phyloP scores from a whole-genome alignment of 2,888 invertebrate genomes.

The Listrodromus nycthemerus region DNA sequence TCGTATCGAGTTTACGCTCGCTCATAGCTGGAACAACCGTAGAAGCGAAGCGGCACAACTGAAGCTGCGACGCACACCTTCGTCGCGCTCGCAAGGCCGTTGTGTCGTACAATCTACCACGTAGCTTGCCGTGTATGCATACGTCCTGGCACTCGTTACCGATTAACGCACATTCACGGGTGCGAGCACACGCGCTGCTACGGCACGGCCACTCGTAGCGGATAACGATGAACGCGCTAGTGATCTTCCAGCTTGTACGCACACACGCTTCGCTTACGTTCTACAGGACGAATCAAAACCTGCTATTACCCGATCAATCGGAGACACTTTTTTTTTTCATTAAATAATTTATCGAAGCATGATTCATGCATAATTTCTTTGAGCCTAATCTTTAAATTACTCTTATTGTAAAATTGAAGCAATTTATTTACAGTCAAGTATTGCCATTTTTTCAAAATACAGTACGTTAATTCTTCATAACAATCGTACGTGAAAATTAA shows the following conservation, averaged over 20 bases:
- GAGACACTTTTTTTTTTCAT: not conserved
- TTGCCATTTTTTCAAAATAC: too few species aligned
- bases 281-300: conserved; percentile 43
- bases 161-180: conserved; percentile 59
- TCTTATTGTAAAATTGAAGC: too few species aligned
- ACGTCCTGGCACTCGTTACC: conserved; percentile 59
- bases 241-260: conserved; percentile 38
- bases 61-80: conserved; percentile 46
- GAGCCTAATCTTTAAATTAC: not conserved
- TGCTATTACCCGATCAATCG: not conserved
- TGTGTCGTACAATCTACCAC: conserved; percentile 39
- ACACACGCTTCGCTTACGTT: conserved; percentile 25
- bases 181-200: conserved; percentile 23
- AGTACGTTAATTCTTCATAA: too few species aligned
- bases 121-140: conserved; percentile 28
- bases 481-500: too few species aligned
- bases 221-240: conserved; percentile 63
- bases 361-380: not conserved
- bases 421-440: too few species aligned
- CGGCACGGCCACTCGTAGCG: conserved; percentile 52
- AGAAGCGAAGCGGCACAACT: conserved; percentile 12
- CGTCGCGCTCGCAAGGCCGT: conserved; percentile 63
- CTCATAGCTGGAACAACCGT: not conserved
- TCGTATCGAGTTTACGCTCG: not conserved
- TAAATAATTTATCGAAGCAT: not conserved